Base-by-base conservation (phyloP, 1,140 invertebrate species). In the Megalonaias nervosa region DNA sequence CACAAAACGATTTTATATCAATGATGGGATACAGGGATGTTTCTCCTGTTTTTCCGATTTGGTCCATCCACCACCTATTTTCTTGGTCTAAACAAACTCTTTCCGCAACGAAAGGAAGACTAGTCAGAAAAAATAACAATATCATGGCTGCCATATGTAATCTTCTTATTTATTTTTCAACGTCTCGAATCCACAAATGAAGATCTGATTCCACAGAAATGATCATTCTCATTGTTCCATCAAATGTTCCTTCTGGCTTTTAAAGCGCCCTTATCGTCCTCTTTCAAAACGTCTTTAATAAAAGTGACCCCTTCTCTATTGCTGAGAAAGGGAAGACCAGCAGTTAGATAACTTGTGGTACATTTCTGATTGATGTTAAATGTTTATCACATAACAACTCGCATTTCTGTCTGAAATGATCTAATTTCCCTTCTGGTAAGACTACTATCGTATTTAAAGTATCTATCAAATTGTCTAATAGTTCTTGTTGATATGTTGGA, bases 41-140 rank as follows among this genome's bases (percentile, higher is more conserved):
- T 26, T 26, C 26, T 70, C 64, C 57, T 62, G 31, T 26, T 31
- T 55, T n/a, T 76, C 74, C 1, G 19, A 17, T 17, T 64, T 14
- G 57, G 55, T 55, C 74, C 74, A 76, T 70, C 67, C 38, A 57
- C 67, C 74, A 62, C 59, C 67, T 31, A 75, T 75, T 38, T 55
- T 75, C 19, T 58, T n/a, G 62, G 68, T 69, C 21, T 38, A 15
- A 68, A 38, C 26, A 70, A 19, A 70, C 48, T 55, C 21, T 59
- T 61, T 26, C 59, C 67, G 67, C 74, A 76, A n/a, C 61, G 57
- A 55, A 76, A 56, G 15, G 17, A 21, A 64, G 59, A 64, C 9
- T 67, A 67, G 56, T 76, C 74, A 17, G 74, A 19, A 11, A 59
- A 58, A n/a, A 70, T 76, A 61, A 76, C 69, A 15, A 55, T n/a